A percentile compares a stretch with the other conserved stretches of the same genome.
phyloP scores from a whole-genome alignment of 2,888 invertebrate genomes.

The Agrilus biguttatus region DNA sequence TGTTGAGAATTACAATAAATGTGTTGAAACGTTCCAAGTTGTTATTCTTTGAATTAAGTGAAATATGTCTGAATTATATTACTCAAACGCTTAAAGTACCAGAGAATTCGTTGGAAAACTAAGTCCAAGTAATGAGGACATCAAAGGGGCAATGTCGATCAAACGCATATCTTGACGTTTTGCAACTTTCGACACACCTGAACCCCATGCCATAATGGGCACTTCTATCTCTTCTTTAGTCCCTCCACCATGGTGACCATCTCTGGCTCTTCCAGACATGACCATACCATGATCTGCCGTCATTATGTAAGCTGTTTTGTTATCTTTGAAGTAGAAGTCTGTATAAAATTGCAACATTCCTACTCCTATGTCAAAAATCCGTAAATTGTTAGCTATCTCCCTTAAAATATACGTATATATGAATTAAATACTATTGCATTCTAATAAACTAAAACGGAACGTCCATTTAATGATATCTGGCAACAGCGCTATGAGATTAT shows the following conservation, averaged over 20 bases:
- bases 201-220: constrained; percentile 89
- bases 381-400: no score
- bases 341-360: neutral
- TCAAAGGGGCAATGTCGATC: constrained; percentile 83
- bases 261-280: constrained; percentile 82
- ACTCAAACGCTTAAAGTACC: constrained; percentile 36
- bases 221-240: constrained; percentile 80
- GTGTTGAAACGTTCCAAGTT: no score
- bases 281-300: constrained; percentile 99
- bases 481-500: no score
- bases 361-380: no score
- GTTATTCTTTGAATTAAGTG: no score
- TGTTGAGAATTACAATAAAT: no score
- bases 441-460: no score
- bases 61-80: no score
- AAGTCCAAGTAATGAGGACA: constrained; percentile 72
- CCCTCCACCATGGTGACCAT: constrained; percentile 94
- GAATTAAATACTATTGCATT: no score
- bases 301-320: constrained; percentile 72
- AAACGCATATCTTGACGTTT: constrained; percentile 58
- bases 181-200: constrained; percentile 47
- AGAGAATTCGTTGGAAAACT: constrained; percentile 82
- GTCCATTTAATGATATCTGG: no score
- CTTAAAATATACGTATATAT: no score
- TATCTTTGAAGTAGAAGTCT: constrained; percentile 57